Evolutionary conservation across 2,113 vertebrate species (phyloP), one percentile per base, ranked within the genome.

Genomic region (Lepidiolamprologus cunningtoni): DNA sequence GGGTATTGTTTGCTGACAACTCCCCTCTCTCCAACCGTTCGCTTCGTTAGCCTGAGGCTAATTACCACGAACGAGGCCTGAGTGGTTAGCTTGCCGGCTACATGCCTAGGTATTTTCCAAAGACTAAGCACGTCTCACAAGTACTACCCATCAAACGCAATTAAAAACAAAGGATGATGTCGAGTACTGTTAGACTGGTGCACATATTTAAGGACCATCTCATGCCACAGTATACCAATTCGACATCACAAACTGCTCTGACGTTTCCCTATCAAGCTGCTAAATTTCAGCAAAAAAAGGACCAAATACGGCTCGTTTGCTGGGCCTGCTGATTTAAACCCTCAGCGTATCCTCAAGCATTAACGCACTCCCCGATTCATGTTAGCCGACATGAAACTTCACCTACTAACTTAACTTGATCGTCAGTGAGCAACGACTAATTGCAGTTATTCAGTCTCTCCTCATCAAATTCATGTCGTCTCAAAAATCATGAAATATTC

Each of bases 1-100:
- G 23, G 3, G 88, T 66, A 92, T 90, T 91, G 92, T 94, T 94
- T 90, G 90, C 84, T 35, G 90, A 87, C 71, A 89, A 87, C 86
- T 82, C 82, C 84, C 85, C 35, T 6, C 55, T 63, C 83, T 85
- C 80, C 58, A 58, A 52, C 81, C 84, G 23, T 33, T n/a, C 16
- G 21, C 66, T 37, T 11, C 26, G 84, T 84, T 91, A 91, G 92
- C 92, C 82, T 26, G 26, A 19, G 73, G 92, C 89, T 89, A 91
- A 61, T 84, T n/a, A 31, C 28, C 53, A 33, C 17, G 47, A 35
- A 54, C 58, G 42, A 66, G 71, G 58, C 63, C 80, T 9, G 35
- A 68, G 58, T 86, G 13, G 55, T 37, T 84, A 84, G 84, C 86
- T 68, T 57, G 54, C 90, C 90, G 89, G 87, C 82, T 63, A 9